Base-by-base conservation (phyloP, 2,113 vertebrate genomes). In the Entosphenus tridentatus region DNA sequence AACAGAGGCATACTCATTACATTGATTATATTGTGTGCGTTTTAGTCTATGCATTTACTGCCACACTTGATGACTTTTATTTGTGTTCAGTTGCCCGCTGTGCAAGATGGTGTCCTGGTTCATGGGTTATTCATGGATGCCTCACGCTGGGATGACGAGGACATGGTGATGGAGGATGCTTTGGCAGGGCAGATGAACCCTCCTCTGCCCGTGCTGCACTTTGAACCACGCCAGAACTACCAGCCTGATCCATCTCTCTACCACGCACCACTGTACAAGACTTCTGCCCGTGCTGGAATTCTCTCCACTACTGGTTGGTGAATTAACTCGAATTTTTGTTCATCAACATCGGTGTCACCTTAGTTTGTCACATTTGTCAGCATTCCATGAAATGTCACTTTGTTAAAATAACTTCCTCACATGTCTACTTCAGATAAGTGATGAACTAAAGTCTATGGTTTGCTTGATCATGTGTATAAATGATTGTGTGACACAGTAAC, bases 121-220 rank as follows among this genome's bases (percentile, higher is more conserved):
- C 83, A 86, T 2, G 83, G 81, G 1, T 84, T 86, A 77, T 80
- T 83, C 76, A 85, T 87, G 81, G 83, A 84, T 58, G 77, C 80
- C 67, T 77, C 79, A 69, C 80, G 81, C 69, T 87, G 83, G 84
- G 78, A 85, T 0, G 74, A 84, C 68, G 56, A 73, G 2, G 62
- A 75, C 54, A 86, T 80, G 81, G 78, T 82, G 62, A 80, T 84
- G 8, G 83, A 81, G 70, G 81, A 84, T 0, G 82, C 80, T 0
- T 70, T 82, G 55, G 80, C 81, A 0, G 74, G 75, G n/a, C 77
- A 82, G 74, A 86, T 83, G 78, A 83, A 83, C 69, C 57, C 79
- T 7, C 56, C 77, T 78, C 71, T 87, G 67, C 82, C 86, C 0
- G 76, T 84, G 67, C 77, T 84, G 39, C 83, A 83, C 70, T 86